These are phyloP conservation scores for Tenebrio molitor DNA, from an alignment of 1,140 invertebrate species.

Conservation along the genomic window DNA sequence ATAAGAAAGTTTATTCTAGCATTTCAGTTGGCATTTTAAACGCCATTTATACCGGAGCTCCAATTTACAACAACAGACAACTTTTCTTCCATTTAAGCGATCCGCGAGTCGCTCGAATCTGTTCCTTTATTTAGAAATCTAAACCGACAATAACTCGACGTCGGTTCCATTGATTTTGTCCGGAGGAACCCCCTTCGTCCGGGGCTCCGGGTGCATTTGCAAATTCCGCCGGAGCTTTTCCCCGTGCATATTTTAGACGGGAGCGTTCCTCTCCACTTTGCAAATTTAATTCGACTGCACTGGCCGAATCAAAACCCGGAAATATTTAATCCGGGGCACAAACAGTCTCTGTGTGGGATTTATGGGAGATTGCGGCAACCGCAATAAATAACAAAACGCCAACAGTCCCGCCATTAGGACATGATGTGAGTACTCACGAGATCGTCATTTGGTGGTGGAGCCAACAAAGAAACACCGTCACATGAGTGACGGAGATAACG, in stretches of 20 bases:
- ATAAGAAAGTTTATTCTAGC: slow-evolving; percentile 7
- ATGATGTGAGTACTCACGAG: slow-evolving; percentile 23
- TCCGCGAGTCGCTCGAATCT: too few relatives aligned
- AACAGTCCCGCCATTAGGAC: slow-evolving; percentile 13
- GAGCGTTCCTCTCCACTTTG: background rate
- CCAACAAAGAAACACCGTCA: slow-evolving; percentile 20
- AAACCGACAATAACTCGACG: too few relatives aligned
- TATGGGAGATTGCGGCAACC: slow-evolving; percentile 11
- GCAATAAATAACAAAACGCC: slow-evolving; percentile 29
- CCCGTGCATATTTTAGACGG: background rate
- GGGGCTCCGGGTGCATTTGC: too few relatives aligned
- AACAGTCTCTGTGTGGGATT: slow-evolving; percentile 2
- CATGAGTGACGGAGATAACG: slow-evolving; percentile 29
- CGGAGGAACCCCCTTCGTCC: too few relatives aligned
- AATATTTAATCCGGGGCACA: slow-evolving; percentile 1
- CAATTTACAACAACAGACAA: slow-evolving; percentile 11
- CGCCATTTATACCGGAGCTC: background rate
- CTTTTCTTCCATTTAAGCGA: slow-evolving; percentile 16
- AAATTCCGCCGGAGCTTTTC: background rate
- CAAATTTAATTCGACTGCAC: slow-evolving; percentile 15
- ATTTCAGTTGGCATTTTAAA: slow-evolving; percentile 14
- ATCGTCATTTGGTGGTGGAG: slow-evolving; percentile 5
- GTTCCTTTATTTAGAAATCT: too few relatives aligned
- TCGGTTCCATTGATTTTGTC: slow-evolving; percentile 11
- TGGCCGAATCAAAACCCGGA: slow-evolving; percentile 15